Percentiles rank a stretch among this genome's conserved stretches.
Evolutionary conservation across 2,113 vertebrate genomes (phyloP).

Genomic region (Acanthisitta chloris): DNA sequence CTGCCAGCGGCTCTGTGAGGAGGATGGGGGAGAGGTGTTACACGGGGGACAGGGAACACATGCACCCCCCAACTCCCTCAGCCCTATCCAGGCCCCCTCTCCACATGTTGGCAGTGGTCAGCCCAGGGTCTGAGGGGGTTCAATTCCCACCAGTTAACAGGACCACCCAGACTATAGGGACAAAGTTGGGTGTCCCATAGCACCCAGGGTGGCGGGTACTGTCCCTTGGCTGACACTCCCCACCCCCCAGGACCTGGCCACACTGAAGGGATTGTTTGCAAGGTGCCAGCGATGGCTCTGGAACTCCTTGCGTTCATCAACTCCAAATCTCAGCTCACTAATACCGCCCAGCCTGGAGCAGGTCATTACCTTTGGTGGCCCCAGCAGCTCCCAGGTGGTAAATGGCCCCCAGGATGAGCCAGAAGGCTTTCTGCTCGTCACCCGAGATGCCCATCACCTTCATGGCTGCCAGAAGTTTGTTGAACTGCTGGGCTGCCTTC

Average conservation of each 20-base stretch:
- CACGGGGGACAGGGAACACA: background rate
- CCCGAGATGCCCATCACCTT: slow-evolving; percentile 89
- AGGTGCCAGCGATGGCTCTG: background rate
- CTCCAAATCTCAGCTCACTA: fast-evolving
- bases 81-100: background rate
- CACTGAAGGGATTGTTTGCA: background rate
- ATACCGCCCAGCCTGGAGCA: background rate
- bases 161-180: fast-evolving
- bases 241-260: background rate
- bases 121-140: background rate
- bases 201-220: background rate
- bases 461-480: slow-evolving; percentile 95
- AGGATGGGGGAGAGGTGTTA: slow-evolving; percentile 57
- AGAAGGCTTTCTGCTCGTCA: slow-evolving; percentile 90
- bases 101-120: fast-evolving
- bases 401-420: slow-evolving; percentile 87
- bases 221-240: background rate
- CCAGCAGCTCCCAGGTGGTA: slow-evolving; percentile 94
- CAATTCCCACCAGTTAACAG: background rate
- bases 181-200: background rate
- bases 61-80: fast-evolving
- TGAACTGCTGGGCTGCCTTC: slow-evolving; percentile 90
- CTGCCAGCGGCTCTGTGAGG: slow-evolving; percentile 57
- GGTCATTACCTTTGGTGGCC: slow-evolving; percentile 90
- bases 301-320: background rate